These are phyloP conservation scores for Drosophila novamexicana DNA, from an alignment of 1,140 invertebrate genomes.

Conservation along the genomic window DNA sequence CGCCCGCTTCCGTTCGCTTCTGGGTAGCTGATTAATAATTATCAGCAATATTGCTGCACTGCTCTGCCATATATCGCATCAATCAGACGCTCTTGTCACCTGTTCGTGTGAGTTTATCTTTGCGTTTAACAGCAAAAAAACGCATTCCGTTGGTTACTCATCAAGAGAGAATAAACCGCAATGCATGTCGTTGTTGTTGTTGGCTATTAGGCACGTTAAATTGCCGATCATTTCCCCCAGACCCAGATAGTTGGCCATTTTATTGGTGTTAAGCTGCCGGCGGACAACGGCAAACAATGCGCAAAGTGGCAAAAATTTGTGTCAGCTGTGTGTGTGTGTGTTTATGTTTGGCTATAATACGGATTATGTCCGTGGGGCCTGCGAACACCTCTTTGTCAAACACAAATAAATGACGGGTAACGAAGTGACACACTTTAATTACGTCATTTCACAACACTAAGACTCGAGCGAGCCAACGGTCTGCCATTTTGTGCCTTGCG, in stretches of 20 bases:
- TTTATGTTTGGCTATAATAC: constrained; percentile 36
- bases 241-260: constrained; percentile 50
- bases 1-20: constrained; percentile 22
- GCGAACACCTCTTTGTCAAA: constrained; percentile 46
- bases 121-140: constrained; percentile 15
- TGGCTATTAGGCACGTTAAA: constrained; percentile 51
- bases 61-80: constrained; percentile 52
- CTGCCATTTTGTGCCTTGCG: neutral
- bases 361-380: constrained; percentile 41
- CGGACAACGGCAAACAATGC: constrained; percentile 27
- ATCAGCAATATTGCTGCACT: constrained; percentile 42
- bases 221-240: constrained; percentile 52
- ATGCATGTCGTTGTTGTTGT: constrained; percentile 35
- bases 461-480: constrained; percentile 34
- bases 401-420: constrained; percentile 22
- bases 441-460: constrained; percentile 67
- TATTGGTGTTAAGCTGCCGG: constrained; percentile 70
- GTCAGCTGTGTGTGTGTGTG: constrained; percentile 40
- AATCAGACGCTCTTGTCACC: constrained; percentile 21
- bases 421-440: constrained; percentile 71
- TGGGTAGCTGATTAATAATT: constrained; percentile 39
- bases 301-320: constrained; percentile 63
- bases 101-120: constrained; percentile 37
- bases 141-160: constrained; percentile 47
- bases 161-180: constrained; percentile 62